Percentiles rank a stretch among this genome's conserved stretches.
These are phyloP conservation scores for Lasioglossum vierecki DNA, from an alignment of 2,888 invertebrate species.

Conservation along the genomic window DNA sequence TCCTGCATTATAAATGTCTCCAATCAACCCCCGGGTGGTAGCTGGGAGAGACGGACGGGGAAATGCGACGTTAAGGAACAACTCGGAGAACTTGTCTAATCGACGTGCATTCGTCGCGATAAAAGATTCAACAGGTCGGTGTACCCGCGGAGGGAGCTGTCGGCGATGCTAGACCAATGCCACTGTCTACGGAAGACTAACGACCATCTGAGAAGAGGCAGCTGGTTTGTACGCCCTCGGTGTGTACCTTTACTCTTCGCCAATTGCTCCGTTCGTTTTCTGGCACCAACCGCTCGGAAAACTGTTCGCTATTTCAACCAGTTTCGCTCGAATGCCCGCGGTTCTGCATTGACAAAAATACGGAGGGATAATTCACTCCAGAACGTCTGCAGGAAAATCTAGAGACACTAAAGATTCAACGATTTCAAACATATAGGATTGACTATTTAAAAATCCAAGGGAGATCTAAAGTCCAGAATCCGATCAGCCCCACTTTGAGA, in stretches of 20 bases:
- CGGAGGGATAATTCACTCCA: background rate
- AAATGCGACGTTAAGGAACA: constrained; percentile 3
- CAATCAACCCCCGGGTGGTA: constrained; percentile 28
- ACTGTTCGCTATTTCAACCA: background rate
- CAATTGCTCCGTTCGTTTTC: constrained; percentile 8
- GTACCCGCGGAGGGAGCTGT: constrained; percentile 33
- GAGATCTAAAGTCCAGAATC: background rate
- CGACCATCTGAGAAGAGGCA: constrained; percentile 58
- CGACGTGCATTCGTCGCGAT: constrained; percentile 59
- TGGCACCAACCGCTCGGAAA: background rate
- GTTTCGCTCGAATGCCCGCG: background rate
- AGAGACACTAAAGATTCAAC: background rate
- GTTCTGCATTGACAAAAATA: background rate
- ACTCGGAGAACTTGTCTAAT: constrained; percentile 40
- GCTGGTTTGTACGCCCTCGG: constrained; percentile 37
- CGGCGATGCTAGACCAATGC: constrained; percentile 42
- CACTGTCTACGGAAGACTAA: constrained; percentile 62
- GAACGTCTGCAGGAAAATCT: background rate
- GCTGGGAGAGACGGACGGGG: background rate
- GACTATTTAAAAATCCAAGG: background rate
- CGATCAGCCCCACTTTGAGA: background rate
- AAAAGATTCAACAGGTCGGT: constrained; percentile 58
- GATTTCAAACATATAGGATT: background rate
- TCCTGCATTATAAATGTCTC: constrained; percentile 44
- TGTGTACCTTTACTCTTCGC: constrained; percentile 16